Evolutionary conservation across 92 coral and sea anemone genomes (phyloP).

Genomic region (Porites lobata): DNA sequence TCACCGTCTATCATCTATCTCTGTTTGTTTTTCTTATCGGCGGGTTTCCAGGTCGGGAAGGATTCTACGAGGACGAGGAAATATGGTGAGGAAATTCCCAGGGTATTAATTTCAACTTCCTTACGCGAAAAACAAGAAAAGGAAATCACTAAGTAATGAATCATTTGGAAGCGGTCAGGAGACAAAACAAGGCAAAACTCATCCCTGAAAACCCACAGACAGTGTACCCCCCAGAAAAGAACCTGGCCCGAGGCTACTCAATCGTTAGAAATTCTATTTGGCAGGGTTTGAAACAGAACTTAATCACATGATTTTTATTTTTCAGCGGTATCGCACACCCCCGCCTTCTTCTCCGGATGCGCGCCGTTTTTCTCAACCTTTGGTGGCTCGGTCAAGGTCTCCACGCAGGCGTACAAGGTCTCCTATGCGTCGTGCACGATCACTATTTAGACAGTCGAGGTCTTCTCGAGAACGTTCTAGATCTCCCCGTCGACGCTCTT

Average conservation of each 20-base stretch:
- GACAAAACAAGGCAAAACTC: too few relatives aligned
- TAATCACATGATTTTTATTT: not conserved
- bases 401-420: constrained; percentile 7
- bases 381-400: not conserved
- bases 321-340: constrained; percentile 86
- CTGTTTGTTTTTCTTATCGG: not conserved
- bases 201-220: too few relatives aligned
- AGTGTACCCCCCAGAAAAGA: too few relatives aligned
- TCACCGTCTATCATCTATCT: too few relatives aligned
- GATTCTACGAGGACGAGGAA: constrained; percentile 95
- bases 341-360: constrained; percentile 70
- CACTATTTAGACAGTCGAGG: constrained; percentile 1
- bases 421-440: not conserved
- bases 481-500: constrained; percentile 23
- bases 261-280: too few relatives aligned
- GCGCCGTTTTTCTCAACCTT: constrained; percentile 4
- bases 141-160: too few relatives aligned
- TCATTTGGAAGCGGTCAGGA: too few relatives aligned
- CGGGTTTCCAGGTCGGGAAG: constrained; percentile 95
- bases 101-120: not conserved
- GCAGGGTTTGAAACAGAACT: too few relatives aligned
- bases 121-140: not conserved
- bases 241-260: too few relatives aligned
- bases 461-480: not conserved
- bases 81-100: constrained; percentile 71